Evolutionary conservation across 2,113 vertebrate species (phyloP).

Genomic region (Chaetorhynchus papuensis): DNA sequence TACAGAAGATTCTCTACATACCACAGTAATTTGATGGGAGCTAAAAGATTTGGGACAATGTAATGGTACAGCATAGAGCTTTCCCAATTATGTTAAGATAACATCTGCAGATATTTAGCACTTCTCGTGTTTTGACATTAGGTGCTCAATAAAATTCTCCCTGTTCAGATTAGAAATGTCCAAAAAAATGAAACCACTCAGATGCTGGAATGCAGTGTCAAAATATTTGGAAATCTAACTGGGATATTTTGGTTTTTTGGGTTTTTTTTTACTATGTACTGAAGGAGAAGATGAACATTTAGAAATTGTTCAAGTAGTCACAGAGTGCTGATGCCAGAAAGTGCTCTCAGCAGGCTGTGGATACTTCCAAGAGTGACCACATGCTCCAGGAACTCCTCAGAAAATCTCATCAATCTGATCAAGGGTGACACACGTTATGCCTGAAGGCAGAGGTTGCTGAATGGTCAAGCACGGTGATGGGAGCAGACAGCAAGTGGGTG

Average conservation of each 20-base stretch:
- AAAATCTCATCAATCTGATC: neutral
- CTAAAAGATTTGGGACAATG: neutral
- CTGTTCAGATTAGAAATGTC: slow-evolving; percentile 1
- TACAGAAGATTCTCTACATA: neutral
- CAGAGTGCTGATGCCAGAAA: slow-evolving; percentile 4
- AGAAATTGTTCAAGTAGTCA: neutral
- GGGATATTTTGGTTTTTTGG: neutral
- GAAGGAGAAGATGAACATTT: neutral
- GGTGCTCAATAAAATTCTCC: slow-evolving; percentile 31
- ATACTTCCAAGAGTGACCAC: slow-evolving; percentile 33
- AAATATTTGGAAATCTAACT: neutral
- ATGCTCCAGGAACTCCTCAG: slow-evolving; percentile 6
- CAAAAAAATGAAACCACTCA: neutral
- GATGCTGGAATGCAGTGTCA: slow-evolving; percentile 9
- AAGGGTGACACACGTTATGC: neutral
- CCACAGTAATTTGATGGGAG: neutral
- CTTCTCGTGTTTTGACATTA: slow-evolving; percentile 15
- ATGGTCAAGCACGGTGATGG: neutral
- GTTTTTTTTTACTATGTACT: neutral
- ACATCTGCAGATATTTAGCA: slow-evolving; percentile 55
- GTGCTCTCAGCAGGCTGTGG: neutral
- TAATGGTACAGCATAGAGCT: neutral
- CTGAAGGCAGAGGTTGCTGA: neutral
- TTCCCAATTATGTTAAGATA: slow-evolving; percentile 25
- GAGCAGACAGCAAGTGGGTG: neutral